phyloP scores from a whole-genome alignment of 2,113 vertebrate genomes.

The Agapornis roseicollis region DNA sequence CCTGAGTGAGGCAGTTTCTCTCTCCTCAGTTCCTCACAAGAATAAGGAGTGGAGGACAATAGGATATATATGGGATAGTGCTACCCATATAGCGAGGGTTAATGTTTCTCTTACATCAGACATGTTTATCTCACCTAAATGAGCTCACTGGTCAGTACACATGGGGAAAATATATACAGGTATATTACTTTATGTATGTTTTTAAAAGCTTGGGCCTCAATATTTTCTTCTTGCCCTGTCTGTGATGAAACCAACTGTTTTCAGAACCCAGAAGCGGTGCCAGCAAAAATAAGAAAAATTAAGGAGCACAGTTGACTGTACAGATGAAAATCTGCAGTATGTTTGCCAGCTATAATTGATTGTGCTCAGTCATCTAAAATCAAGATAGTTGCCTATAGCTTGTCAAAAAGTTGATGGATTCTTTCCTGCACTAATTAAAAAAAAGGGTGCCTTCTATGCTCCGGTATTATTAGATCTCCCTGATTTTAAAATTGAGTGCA shows the following conservation, averaged over 20 bases:
- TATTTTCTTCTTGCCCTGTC: neutral
- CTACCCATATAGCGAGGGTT: neutral
- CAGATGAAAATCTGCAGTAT: neutral
- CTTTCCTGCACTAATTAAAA: neutral
- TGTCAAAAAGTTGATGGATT: neutral
- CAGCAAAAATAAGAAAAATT: neutral
- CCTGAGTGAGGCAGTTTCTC: neutral
- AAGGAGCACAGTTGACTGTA: neutral
- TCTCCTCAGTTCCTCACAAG: neutral
- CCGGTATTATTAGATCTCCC: neutral
- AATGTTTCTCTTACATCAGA: neutral
- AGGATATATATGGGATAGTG: neutral
- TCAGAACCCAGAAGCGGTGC: neutral
- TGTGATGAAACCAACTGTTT: neutral
- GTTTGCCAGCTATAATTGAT: neutral
- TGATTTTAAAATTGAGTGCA: neutral
- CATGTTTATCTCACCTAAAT: neutral
- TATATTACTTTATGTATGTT: accelerated
- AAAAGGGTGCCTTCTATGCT: neutral
- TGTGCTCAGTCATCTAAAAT: neutral
- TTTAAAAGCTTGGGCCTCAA: neutral
- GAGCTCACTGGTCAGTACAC: neutral
- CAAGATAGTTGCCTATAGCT: neutral
- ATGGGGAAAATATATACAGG: neutral
- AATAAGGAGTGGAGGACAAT: neutral